Conservation (phyloP, 1,140 invertebrate genomes). For the Orussus abietinus region DNA sequence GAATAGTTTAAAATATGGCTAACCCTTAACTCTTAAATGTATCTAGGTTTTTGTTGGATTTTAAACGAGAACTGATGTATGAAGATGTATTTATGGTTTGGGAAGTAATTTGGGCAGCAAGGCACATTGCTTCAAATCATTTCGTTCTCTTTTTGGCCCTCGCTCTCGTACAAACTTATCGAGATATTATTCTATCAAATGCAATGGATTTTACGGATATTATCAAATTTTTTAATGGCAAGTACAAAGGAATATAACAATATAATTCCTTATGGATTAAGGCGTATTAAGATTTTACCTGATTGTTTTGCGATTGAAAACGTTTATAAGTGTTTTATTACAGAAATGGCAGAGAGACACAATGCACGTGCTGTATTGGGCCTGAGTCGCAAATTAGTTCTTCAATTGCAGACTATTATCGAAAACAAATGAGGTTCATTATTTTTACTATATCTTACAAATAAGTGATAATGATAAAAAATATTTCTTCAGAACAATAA, state of each 20-base stretch:
- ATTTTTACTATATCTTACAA: too few relatives aligned
- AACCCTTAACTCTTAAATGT: background rate
- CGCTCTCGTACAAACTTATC: slow-evolving; percentile 85
- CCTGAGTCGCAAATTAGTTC: slow-evolving; percentile 76
- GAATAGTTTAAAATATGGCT: too few relatives aligned
- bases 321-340: slow-evolving; percentile 8
- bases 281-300: slow-evolving; percentile 5
- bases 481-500: too few relatives aligned
- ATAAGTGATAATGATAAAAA: too few relatives aligned
- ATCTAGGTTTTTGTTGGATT: slow-evolving; percentile 60
- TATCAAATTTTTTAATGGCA: slow-evolving; percentile 97
- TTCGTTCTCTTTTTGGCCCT: slow-evolving; percentile 93
- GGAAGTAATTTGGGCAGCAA: slow-evolving; percentile 95
- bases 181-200: slow-evolving; percentile 91
- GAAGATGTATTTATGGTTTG: slow-evolving; percentile 90
- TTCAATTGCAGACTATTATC: slow-evolving; percentile 85
- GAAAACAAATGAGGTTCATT: slow-evolving; percentile 87
- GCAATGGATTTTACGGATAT: slow-evolving; percentile 97
- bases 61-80: slow-evolving; percentile 81
- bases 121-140: slow-evolving; percentile 77
- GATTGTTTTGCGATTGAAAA: slow-evolving; percentile 11
- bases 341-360: slow-evolving; percentile 94
- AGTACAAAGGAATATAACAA: too few relatives aligned
- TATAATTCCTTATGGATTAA: slow-evolving; percentile 10
- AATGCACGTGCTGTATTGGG: slow-evolving; percentile 78